These are phyloP conservation scores for Drosophila gaucha DNA, from an alignment of 2,888 invertebrate species.

Conservation along the genomic window DNA sequence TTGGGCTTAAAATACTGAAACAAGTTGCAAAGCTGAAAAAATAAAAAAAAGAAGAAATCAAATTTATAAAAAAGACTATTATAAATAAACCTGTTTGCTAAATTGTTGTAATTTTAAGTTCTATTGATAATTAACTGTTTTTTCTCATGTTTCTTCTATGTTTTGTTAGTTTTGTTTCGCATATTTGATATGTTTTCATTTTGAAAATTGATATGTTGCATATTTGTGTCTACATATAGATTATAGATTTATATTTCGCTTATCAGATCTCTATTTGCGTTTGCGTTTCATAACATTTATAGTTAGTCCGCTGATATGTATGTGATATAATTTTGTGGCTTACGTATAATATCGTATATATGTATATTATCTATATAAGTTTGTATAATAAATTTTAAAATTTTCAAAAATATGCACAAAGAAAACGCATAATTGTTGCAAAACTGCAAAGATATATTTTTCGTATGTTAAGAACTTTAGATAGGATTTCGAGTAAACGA, in stretches of 20 bases:
- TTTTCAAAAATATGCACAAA: constrained; percentile 52
- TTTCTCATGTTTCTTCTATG: not conserved
- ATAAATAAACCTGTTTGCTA: too few relatives aligned
- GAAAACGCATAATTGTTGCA: constrained; percentile 42
- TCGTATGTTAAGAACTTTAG: constrained; percentile 29
- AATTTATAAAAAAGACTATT: too few relatives aligned
- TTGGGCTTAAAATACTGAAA: constrained; percentile 70
- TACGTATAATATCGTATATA: constrained; percentile 40
- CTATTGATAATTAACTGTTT: constrained; percentile 2
- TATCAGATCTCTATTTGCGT: constrained; percentile 25
- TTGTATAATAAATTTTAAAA: constrained; percentile 45
- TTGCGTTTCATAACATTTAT: constrained; percentile 36
- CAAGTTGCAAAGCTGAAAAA: constrained; percentile 60
- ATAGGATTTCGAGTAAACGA: constrained; percentile 34
- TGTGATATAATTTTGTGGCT: constrained; percentile 55
- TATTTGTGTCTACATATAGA: constrained; percentile 47
- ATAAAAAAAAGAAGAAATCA: not conserved
- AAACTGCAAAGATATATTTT: constrained; percentile 22
- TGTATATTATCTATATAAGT: constrained; percentile 20
- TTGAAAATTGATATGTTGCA: constrained; percentile 50
- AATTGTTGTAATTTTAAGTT: not conserved
- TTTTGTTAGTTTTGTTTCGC: constrained; percentile 16
- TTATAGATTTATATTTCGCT: constrained; percentile 17
- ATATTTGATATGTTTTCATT: constrained; percentile 62
- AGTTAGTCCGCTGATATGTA: constrained; percentile 61